A percentile compares a stretch with the other conserved stretches of the same genome.
These are phyloP conservation scores for Hyla sarda DNA, from an alignment of 2,113 vertebrate species.

Conservation along the genomic window DNA sequence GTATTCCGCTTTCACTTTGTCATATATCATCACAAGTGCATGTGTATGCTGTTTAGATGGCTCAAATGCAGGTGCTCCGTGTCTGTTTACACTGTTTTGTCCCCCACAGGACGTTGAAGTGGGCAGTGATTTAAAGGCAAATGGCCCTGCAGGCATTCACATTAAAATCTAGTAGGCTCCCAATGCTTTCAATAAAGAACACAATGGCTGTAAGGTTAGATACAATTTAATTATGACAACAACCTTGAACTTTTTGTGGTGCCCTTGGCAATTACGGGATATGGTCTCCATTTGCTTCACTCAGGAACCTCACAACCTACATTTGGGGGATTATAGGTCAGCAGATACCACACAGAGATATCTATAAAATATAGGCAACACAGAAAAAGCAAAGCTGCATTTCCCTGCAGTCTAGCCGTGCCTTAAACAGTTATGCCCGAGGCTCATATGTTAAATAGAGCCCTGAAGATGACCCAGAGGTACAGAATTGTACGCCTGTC, in stretches of 20 bases:
- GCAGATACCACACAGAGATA: neutral
- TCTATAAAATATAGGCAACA: neutral
- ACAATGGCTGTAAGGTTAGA: neutral
- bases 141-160: neutral
- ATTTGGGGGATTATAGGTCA: neutral
- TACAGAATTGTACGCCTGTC: neutral
- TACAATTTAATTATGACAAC: constrained; percentile 8
- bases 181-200: neutral
- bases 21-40: neutral
- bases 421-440: neutral
- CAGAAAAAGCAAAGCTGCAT: neutral
- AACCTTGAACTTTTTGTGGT: neutral
- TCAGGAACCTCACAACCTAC: neutral
- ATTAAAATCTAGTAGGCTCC: constrained; percentile 9
- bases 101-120: constrained; percentile 15
- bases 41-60: neutral
- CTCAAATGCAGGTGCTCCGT: neutral
- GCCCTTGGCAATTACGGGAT: neutral
- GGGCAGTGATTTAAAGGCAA: constrained; percentile 18
- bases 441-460: constrained; percentile 9
- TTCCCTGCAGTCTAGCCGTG: neutral
- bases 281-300: neutral
- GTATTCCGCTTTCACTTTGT: neutral
- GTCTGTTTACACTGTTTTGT: constrained; percentile 24
- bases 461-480: constrained; percentile 9